Conservation (phyloP, 2,113 vertebrate species). For the Mesembrinibis cayennensis region DNA sequence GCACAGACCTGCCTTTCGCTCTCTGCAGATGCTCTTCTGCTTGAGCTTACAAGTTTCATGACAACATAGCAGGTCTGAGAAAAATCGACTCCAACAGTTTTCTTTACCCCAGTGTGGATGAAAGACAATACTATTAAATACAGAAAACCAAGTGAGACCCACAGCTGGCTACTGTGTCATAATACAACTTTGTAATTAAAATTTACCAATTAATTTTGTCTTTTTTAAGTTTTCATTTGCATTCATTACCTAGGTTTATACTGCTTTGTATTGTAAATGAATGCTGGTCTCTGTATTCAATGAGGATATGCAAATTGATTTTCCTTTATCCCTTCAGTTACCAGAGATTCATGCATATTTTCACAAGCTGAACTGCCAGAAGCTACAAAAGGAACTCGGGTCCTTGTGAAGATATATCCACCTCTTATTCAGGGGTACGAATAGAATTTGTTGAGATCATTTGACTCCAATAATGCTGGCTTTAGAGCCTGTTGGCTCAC, state of each 20-base stretch:
- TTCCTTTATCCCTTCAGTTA: slow-evolving; percentile 43
- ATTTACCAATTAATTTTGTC: slow-evolving; percentile 42
- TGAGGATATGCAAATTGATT: slow-evolving; percentile 50
- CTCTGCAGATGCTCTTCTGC: neutral
- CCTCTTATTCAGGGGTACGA: neutral
- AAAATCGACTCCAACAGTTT: neutral
- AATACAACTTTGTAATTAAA: slow-evolving; percentile 56
- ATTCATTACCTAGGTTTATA: slow-evolving; percentile 38
- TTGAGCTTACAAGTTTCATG: neutral
- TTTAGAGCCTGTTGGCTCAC: neutral
- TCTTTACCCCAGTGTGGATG: neutral
- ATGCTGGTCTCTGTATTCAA: slow-evolving; percentile 33
- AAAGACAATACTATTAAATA: slow-evolving; percentile 18
- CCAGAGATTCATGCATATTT: slow-evolving; percentile 7
- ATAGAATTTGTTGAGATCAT: neutral
- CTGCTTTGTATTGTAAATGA: slow-evolving; percentile 56
- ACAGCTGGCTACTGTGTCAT: neutral
- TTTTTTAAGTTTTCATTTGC: slow-evolving; percentile 54
- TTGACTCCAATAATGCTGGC: neutral
- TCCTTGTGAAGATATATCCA: slow-evolving; percentile 30
- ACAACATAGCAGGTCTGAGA: neutral
- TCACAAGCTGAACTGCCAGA: slow-evolving; percentile 42
- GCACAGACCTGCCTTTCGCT: neutral
- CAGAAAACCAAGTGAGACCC: neutral
- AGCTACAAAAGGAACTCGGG: neutral